These are phyloP conservation scores for Acipenser oxyrinchus DNA, from an alignment of 2,797 vertebrate genomes.

Conservation along the genomic window DNA sequence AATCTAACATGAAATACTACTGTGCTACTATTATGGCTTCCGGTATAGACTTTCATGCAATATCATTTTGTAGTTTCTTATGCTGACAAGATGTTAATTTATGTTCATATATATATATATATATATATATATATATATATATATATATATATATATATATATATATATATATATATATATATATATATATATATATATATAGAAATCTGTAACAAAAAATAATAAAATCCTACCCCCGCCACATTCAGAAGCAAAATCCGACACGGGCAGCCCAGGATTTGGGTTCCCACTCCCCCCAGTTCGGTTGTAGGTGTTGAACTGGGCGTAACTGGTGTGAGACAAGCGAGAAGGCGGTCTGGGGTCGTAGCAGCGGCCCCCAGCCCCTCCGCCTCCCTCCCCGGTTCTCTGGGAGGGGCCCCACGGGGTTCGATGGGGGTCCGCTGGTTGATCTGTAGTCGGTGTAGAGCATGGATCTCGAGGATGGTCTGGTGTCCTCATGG, in stretches of 20 bases:
- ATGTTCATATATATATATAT: too few species aligned
- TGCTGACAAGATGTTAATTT: too few species aligned
- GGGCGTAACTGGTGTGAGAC: conserved; percentile 82
- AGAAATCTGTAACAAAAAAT: too few species aligned
- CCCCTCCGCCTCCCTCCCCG: conserved; percentile 47
- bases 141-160: too few species aligned
- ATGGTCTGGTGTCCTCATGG: conserved; percentile 76
- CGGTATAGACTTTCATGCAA: too few species aligned
- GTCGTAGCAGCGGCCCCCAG: conserved; percentile 70
- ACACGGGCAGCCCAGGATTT: conserved; percentile 46
- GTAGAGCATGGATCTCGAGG: conserved; percentile 76
- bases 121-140: too few species aligned
- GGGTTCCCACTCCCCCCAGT: conserved; percentile 50
- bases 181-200: too few species aligned
- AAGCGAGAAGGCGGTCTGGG: conserved; percentile 76
- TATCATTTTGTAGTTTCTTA: too few species aligned
- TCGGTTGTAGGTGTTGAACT: conserved; percentile 79
- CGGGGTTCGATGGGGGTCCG: conserved; percentile 53
- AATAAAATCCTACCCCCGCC: conserved; percentile 20
- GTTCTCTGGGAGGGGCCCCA: conserved; percentile 51
- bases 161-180: too few species aligned
- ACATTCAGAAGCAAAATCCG: conserved; percentile 61
- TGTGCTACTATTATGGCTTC: too few species aligned
- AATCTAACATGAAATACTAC: too few species aligned
- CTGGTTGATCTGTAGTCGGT: conserved; percentile 75